These are phyloP conservation scores for Synchiropus splendidus DNA, from an alignment of 2,113 vertebrate species.

Conservation along the genomic window DNA sequence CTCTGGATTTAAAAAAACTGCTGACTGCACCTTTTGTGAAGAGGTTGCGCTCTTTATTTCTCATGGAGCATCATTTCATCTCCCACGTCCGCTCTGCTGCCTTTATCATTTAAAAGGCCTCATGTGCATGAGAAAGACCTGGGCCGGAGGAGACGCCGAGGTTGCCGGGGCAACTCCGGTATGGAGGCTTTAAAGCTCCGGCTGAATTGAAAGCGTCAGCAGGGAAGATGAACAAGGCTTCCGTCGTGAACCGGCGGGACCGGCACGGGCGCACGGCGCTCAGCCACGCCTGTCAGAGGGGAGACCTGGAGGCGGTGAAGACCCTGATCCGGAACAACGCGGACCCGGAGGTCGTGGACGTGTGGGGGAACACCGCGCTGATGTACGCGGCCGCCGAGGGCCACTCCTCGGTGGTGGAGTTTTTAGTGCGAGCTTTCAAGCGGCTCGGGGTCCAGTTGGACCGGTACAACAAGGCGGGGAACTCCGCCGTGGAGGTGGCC, in stretches of 20 bases:
- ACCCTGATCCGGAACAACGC: constrained; percentile 57
- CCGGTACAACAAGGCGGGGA: constrained; percentile 60
- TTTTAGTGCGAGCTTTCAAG: constrained; percentile 66
- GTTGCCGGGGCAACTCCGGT: no score
- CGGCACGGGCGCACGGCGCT: constrained; percentile 54
- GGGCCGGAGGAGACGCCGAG: no score
- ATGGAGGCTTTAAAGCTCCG: no score
- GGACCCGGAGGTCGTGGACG: constrained; percentile 57
- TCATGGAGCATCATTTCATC: no score
- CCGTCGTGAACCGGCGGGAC: constrained; percentile 54
- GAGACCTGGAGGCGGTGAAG: constrained; percentile 57
- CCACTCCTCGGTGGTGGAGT: constrained; percentile 51
- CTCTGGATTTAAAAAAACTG: no score
- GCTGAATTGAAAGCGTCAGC: no score
- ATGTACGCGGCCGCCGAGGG: constrained; percentile 58
- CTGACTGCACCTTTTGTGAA: no score
- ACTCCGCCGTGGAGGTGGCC: constrained; percentile 60
- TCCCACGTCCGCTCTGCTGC: no score
- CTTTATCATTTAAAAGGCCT: no score
- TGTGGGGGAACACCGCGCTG: constrained; percentile 59
- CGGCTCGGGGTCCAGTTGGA: constrained; percentile 62
- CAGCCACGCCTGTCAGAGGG: constrained; percentile 62
- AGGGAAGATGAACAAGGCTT: no score
- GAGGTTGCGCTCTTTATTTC: no score
- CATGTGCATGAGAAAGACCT: no score